Evolutionary conservation across 2,113 vertebrate genomes (phyloP), one percentile per base, ranked within the genome.

Genomic region (Triplophysa rosa): DNA sequence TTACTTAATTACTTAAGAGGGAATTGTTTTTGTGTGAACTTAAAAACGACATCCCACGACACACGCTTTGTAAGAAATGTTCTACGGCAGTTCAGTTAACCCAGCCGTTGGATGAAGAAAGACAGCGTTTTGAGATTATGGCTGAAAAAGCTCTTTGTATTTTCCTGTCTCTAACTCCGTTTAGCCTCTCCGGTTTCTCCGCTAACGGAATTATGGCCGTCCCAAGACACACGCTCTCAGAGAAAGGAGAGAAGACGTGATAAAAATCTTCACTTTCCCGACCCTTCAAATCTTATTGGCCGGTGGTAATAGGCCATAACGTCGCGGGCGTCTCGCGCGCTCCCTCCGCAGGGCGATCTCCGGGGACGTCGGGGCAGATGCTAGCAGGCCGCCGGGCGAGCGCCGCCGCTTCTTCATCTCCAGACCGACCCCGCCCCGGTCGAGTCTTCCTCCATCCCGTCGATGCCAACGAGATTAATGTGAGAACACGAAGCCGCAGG

Each of bases 131-230:
- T 12, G 64, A 65, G 73, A 75, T 58, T 71, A 77, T 40, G 69
- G 67, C 67, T 85, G 71, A 87, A 83, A 83, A 81, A 67, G 89
- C 89, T 83, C 85, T 87, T 94, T 94, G 93, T 91, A 91, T 96
- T 96, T 98, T 97, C 95, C 95, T 96, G 94, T 83, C 9, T 87
- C 90, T 96, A 97, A 97, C 94, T 91, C 94, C 90, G 93, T 95
- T 97, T 94, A 93, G 91, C 90, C 87, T 94, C 93, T 98, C 96
- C 93, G 91, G 94, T 99, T 99, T 97, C 96, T 13, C 70, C 85
- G 77, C 95, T 95, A 98, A 98, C 94, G 86, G 89, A 93, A 97
- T 98, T 97, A 99, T 88, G 87, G 70, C 91, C 88, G 93, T 98
- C 97, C 96, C 96, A 96, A 96, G 96, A 95, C 92, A 92, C 93